These are phyloP conservation scores for Lathamus discolor DNA, from an alignment of 2,113 vertebrate species.

Conservation along the genomic window DNA sequence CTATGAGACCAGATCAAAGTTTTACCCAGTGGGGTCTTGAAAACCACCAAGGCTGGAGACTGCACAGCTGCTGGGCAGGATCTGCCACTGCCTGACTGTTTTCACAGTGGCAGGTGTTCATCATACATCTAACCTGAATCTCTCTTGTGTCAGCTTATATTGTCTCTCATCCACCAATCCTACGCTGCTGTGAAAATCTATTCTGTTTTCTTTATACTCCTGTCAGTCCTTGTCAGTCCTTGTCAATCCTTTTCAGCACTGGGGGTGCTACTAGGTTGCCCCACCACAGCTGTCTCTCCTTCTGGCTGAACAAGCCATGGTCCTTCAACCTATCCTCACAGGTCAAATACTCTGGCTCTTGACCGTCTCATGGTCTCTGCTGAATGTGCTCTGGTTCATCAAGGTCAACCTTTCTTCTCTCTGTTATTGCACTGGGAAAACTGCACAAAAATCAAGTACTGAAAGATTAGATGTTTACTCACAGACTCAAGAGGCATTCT, in stretches of 20 bases:
- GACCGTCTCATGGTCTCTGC: accelerated
- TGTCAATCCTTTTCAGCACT: not conserved
- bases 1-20: not conserved
- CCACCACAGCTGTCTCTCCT: not conserved
- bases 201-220: not conserved
- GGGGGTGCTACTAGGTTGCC: not conserved
- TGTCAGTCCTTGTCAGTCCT: not conserved
- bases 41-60: not conserved
- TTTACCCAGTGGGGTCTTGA: not conserved
- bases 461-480: not conserved
- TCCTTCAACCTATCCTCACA: not conserved
- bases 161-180: not conserved
- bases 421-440: not conserved
- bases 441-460: not conserved
- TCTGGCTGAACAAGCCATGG: not conserved
- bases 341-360: not conserved
- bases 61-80: not conserved
- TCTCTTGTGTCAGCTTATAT: not conserved
- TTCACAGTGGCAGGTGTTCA: not conserved
- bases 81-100: not conserved
- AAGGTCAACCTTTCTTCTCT: not conserved
- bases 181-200: not conserved
- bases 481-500: not conserved
- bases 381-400: not conserved
- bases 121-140: not conserved